Percentiles rank a stretch among this genome's conserved stretches.
phyloP scores from a whole-genome alignment of 2,113 vertebrate genomes.

The Syrmaticus mikado region DNA sequence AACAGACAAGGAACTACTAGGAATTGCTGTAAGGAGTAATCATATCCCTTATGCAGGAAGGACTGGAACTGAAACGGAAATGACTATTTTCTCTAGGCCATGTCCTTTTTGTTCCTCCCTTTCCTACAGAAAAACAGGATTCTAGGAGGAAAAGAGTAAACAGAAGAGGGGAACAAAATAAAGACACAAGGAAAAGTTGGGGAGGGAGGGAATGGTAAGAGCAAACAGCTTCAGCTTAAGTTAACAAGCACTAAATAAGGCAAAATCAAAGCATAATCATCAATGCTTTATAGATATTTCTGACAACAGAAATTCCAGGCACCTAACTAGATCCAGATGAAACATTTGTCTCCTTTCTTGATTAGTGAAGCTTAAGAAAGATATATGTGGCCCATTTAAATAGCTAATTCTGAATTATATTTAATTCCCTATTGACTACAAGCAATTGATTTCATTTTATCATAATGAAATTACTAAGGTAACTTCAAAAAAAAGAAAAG shows the following conservation, averaged over 20 bases:
- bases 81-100: background rate
- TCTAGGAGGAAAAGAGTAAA: background rate
- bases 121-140: background rate
- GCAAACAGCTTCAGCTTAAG: background rate
- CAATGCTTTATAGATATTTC: background rate
- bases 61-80: background rate
- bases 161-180: background rate
- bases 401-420: background rate
- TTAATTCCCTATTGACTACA: constrained; percentile 11
- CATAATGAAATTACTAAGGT: background rate
- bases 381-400: background rate
- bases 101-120: background rate
- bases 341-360: background rate
- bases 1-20: background rate
- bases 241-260: background rate
- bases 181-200: background rate
- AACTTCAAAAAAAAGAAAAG: background rate
- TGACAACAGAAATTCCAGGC: background rate
- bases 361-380: background rate
- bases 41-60: background rate
- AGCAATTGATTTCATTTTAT: constrained; percentile 20
- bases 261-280: background rate
- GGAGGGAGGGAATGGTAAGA: background rate
- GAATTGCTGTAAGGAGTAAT: background rate
- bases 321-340: background rate